phyloP scores from a whole-genome alignment of 1,140 invertebrate species.

The Pseudoatta argentina region DNA sequence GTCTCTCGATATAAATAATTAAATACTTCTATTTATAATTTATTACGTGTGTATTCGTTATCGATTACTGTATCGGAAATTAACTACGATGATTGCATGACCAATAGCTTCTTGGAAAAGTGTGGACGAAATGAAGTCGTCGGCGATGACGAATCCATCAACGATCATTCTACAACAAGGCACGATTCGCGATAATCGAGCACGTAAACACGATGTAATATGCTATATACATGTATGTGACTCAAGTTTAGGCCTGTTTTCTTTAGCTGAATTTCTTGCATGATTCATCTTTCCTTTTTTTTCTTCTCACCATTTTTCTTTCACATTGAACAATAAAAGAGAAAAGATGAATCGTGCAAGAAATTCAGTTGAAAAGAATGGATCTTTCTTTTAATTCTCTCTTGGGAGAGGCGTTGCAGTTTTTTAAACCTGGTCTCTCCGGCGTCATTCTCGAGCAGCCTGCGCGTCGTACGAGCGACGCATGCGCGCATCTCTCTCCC shows the following conservation, averaged over 20 bases:
- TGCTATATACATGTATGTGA: neutral
- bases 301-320: no score
- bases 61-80: neutral
- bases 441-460: neutral
- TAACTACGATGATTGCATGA: neutral
- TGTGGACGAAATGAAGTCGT: neutral
- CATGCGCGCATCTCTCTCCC: constrained; percentile 44
- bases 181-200: neutral
- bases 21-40: neutral
- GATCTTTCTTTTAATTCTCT: constrained; percentile 8
- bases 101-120: neutral
- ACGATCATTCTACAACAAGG: neutral
- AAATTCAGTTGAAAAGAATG: no score
- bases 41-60: neutral
- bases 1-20: neutral
- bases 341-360: no score
- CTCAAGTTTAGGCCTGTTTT: neutral
- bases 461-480: neutral
- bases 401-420: neutral
- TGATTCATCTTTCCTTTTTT: no score
- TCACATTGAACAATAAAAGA: no score
- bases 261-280: no score
- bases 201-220: neutral
- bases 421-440: constrained; percentile 21
- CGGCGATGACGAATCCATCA: neutral